Percentiles rank a stretch among this genome's conserved stretches.
Evolutionary conservation across 2,797 vertebrate species (phyloP).

Genomic region (Holocentrus rufus): DNA sequence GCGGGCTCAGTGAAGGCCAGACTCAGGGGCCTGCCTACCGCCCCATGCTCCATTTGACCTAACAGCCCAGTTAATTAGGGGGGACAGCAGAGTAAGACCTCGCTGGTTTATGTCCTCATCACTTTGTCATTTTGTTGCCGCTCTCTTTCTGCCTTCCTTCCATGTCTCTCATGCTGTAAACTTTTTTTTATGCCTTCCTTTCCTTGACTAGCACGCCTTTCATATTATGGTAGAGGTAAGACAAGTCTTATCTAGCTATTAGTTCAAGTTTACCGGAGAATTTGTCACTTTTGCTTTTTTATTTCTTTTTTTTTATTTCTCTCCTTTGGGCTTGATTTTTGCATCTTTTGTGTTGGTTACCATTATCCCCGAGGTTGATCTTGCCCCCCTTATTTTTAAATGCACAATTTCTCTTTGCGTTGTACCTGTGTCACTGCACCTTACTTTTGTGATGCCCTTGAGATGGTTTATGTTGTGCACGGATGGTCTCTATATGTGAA

Average conservation of each 20-base stretch:
- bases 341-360: conserved; percentile 15
- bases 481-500: conserved; percentile 43
- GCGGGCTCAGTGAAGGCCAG: not conserved
- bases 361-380: conserved; percentile 15
- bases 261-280: conserved; percentile 19
- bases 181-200: conserved; percentile 85
- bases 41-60: too few species aligned
- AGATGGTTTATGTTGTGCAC: conserved; percentile 51
- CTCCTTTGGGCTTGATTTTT: not conserved
- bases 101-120: not conserved
- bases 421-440: not conserved
- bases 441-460: conserved; percentile 23
- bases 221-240: conserved; percentile 99
- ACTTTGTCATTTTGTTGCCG: conserved; percentile 11
- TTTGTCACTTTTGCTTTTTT: conserved; percentile 4
- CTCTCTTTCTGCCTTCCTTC: conserved; percentile 16
- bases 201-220: conserved; percentile 95
- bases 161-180: conserved; percentile 74
- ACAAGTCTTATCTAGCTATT: conserved; percentile 71
- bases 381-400: conserved; percentile 10
- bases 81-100: not conserved
- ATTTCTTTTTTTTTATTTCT: not conserved
- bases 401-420: conserved; percentile 8
- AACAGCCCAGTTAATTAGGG: not conserved
- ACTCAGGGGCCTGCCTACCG: too few species aligned